Evolutionary conservation across 2,888 invertebrate species (phyloP).

Genomic region (Nemapogon koenigi): DNA sequence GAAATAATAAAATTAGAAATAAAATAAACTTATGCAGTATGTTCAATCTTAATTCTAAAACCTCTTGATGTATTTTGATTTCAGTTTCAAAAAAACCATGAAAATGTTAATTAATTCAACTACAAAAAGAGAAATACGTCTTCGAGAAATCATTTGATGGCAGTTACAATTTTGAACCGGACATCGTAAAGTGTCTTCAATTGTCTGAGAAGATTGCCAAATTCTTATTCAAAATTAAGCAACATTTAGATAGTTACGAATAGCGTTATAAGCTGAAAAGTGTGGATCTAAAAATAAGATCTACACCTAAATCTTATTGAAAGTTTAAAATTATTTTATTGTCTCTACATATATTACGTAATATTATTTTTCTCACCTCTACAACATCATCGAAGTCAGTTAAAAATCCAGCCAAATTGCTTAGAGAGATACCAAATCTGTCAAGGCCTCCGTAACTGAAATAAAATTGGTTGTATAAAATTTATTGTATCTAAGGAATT

Average conservation of each 20-base stretch:
- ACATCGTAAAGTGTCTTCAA: no score
- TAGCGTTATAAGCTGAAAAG: background rate
- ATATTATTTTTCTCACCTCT: conserved; percentile 30
- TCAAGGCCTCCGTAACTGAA: conserved; percentile 42
- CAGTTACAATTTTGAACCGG: no score
- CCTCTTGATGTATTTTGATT: background rate
- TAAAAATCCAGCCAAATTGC: conserved; percentile 28
- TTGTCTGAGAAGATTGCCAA: no score
- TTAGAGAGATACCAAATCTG: conserved; percentile 32
- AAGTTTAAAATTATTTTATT: background rate
- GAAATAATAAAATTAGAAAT: conserved; percentile 15
- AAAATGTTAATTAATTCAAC: no score
- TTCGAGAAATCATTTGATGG: no score
- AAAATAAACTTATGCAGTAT: background rate
- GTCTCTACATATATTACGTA: no score
- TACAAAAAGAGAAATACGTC: no score
- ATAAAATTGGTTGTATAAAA: conserved; percentile 16
- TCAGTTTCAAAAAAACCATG: no score
- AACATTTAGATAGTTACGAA: background rate
- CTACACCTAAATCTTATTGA: background rate
- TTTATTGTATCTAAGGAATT: no score
- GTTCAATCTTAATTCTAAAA: background rate
- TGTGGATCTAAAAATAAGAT: background rate
- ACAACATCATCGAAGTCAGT: conserved; percentile 32
- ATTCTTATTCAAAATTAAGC: no score